Percentiles rank a stretch among this genome's conserved stretches.
phyloP scores from a whole-genome alignment of 2,888 invertebrate genomes.

The Spisula solida region DNA sequence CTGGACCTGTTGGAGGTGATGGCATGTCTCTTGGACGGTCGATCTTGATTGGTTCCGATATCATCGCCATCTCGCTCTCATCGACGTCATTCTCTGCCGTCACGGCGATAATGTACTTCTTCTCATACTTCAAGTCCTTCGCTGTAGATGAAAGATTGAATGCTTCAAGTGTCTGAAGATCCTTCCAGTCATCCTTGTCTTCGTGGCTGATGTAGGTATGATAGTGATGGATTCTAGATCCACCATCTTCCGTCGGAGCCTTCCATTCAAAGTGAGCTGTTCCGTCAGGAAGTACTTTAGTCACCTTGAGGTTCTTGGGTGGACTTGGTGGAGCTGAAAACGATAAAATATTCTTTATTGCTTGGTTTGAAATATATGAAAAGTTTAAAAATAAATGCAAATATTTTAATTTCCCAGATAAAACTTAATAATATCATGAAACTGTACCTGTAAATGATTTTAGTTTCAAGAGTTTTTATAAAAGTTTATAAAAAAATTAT shows the following conservation, averaged over 20 bases:
- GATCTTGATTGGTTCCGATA: conserved; percentile 77
- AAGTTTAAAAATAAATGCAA: too few relatives aligned
- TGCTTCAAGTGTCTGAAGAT: conserved; percentile 76
- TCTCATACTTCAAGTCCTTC: conserved; percentile 80
- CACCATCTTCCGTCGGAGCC: conserved; percentile 86
- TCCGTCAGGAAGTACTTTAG: conserved; percentile 76
- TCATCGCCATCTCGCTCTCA: conserved; percentile 78
- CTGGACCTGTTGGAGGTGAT: conserved; percentile 81
- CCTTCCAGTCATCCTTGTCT: conserved; percentile 79
- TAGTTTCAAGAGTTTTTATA: too few relatives aligned
- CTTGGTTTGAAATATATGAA: too few relatives aligned
- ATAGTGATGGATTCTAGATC: conserved; percentile 81
- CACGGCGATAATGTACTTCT: conserved; percentile 86
- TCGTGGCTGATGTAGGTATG: conserved; percentile 81
- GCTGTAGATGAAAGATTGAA: conserved; percentile 75
- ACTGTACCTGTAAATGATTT: too few relatives aligned
- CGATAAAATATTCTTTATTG: neutral
- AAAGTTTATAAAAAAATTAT: too few relatives aligned
- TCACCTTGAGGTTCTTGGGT: conserved; percentile 79
- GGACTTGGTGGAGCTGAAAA: conserved; percentile 80
- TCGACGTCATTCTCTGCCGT: conserved; percentile 87
- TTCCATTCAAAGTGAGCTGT: conserved; percentile 85
- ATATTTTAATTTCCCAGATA: too few relatives aligned
- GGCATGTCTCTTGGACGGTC: conserved; percentile 82
- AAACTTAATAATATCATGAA: too few relatives aligned